Percentiles rank a stretch among this genome's conserved stretches.
Conservation (phyloP, 53 echinoderm and acorn worm species). For the Paelopatides confundens region DNA sequence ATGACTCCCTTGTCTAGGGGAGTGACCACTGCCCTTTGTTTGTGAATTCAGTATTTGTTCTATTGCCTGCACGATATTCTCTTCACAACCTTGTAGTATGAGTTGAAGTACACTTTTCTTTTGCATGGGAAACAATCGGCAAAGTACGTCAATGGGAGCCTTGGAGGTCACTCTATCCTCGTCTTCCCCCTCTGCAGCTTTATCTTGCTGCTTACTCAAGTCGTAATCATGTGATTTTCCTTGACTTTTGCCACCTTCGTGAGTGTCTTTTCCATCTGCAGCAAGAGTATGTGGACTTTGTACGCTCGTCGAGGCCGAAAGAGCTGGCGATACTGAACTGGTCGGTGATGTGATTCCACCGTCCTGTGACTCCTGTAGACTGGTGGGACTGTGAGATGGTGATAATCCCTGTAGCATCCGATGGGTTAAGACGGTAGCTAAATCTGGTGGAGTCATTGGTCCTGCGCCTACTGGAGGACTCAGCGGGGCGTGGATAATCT, state of each 20-base stretch:
- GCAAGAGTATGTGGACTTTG: slow-evolving; percentile 14
- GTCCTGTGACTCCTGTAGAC: slow-evolving; percentile 59
- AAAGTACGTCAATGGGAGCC: slow-evolving; percentile 86
- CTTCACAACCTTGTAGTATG: slow-evolving; percentile 92
- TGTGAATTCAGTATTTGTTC: slow-evolving; percentile 95
- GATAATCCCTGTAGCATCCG: slow-evolving; percentile 40
- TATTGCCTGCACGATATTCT: slow-evolving; percentile 93
- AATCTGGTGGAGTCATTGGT: slow-evolving; percentile 45
- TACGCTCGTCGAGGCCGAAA: slow-evolving; percentile 52
- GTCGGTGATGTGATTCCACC: slow-evolving; percentile 76
- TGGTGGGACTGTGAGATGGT: slow-evolving; percentile 75
- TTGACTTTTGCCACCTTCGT: slow-evolving; percentile 49
- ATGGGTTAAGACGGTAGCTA: slow-evolving; percentile 27
- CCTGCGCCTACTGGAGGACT: slow-evolving; percentile 65
- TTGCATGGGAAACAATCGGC: slow-evolving; percentile 87
- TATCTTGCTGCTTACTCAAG: not conserved
- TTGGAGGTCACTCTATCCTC: slow-evolving; percentile 42
- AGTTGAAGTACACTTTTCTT: slow-evolving; percentile 90
- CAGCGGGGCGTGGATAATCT: slow-evolving; percentile 86
- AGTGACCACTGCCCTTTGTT: slow-evolving; percentile 43
- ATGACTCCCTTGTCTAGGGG: slow-evolving; percentile 5
- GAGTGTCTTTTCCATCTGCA: slow-evolving; percentile 13
- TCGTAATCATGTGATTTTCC: slow-evolving; percentile 11
- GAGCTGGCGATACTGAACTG: slow-evolving; percentile 75
- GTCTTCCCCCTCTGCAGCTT: not conserved